Evolutionary conservation across 2,888 invertebrate species (phyloP).

Genomic region (Lomographa bimaculata): DNA sequence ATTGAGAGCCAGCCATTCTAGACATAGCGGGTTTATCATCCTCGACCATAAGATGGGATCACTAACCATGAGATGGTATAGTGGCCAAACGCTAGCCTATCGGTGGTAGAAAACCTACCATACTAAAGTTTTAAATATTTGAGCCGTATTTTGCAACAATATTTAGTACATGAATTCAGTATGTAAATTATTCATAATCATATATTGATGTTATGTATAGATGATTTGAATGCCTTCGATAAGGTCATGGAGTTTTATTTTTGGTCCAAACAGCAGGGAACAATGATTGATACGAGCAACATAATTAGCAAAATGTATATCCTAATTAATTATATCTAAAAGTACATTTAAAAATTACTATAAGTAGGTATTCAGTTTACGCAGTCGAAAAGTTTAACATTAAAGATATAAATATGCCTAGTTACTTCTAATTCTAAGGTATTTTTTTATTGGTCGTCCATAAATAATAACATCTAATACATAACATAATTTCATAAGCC

Average conservation of each 20-base stretch:
- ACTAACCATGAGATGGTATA: too few relatives aligned
- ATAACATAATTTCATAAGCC: slow-evolving; percentile 8
- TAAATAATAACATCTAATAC: slow-evolving; percentile 5
- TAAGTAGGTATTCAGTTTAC: slow-evolving; percentile 9
- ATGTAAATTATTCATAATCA: too few relatives aligned
- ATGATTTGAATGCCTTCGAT: too few relatives aligned
- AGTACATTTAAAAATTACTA: slow-evolving; percentile 1
- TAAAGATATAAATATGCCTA: slow-evolving; percentile 8
- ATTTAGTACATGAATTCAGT: too few relatives aligned
- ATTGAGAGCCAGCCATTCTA: too few relatives aligned
- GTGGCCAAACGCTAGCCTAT: too few relatives aligned
- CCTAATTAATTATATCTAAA: slow-evolving; percentile 7
- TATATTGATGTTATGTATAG: too few relatives aligned
- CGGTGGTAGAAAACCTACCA: slow-evolving; percentile 6
- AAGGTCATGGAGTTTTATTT: too few relatives aligned
- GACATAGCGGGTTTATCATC: too few relatives aligned
- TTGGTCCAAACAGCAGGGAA: slow-evolving; percentile 10
- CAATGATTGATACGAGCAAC: slow-evolving; percentile 4
- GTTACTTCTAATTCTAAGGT: slow-evolving; percentile 20
- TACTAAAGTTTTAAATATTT: slow-evolving; percentile 14
- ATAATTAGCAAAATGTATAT: slow-evolving; percentile 2
- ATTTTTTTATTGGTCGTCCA: slow-evolving; percentile 22
- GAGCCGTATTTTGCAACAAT: too few relatives aligned
- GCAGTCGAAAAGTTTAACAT: slow-evolving; percentile 17
- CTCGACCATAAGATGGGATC: too few relatives aligned